Evolutionary conservation across 2,113 vertebrate species (phyloP).

Genomic region (Siniperca knerii): DNA sequence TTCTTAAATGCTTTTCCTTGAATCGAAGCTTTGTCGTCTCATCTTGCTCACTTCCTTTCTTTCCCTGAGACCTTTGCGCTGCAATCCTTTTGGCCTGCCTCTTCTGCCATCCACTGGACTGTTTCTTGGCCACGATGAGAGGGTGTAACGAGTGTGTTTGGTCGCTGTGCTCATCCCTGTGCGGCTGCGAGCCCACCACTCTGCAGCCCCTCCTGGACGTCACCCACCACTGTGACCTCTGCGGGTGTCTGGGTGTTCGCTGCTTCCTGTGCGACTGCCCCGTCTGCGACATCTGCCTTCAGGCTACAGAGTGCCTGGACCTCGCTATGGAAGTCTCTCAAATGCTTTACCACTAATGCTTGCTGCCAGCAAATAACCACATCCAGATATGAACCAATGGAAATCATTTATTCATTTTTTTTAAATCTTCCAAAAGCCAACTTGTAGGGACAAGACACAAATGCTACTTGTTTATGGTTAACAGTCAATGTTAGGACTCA

Average conservation of each 20-base stretch:
- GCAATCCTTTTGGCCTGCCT: slow-evolving; percentile 81
- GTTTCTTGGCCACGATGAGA: slow-evolving; percentile 66
- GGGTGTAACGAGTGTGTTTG: slow-evolving; percentile 66
- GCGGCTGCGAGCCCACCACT: slow-evolving; percentile 61
- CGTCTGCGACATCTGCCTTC: slow-evolving; percentile 76
- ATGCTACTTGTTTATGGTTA: slow-evolving; percentile 48
- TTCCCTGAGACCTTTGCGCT: slow-evolving; percentile 78
- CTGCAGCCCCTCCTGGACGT: slow-evolving; percentile 71
- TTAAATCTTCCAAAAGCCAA: slow-evolving; percentile 65
- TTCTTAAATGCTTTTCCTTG: background rate
- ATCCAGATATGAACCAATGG: slow-evolving; percentile 6
- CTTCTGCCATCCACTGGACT: slow-evolving; percentile 84
- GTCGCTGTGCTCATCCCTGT: slow-evolving; percentile 71
- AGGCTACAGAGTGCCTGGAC: slow-evolving; percentile 83
- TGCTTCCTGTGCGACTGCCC: slow-evolving; percentile 69
- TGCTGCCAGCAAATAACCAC: slow-evolving; percentile 6
- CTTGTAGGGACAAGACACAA: slow-evolving; percentile 46
- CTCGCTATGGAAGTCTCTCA: slow-evolving; percentile 85
- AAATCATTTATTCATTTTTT: slow-evolving; percentile 67
- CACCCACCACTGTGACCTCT: slow-evolving; percentile 59
- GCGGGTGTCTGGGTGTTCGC: slow-evolving; percentile 39
- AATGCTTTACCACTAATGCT: slow-evolving; percentile 81
- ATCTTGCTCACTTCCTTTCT: background rate
- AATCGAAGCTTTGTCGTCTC: background rate
- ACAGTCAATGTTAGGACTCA: slow-evolving; percentile 64